Evolutionary conservation across 2,113 vertebrate genomes (phyloP), one percentile per base, ranked within the genome.

Genomic region (Empidonax traillii): DNA sequence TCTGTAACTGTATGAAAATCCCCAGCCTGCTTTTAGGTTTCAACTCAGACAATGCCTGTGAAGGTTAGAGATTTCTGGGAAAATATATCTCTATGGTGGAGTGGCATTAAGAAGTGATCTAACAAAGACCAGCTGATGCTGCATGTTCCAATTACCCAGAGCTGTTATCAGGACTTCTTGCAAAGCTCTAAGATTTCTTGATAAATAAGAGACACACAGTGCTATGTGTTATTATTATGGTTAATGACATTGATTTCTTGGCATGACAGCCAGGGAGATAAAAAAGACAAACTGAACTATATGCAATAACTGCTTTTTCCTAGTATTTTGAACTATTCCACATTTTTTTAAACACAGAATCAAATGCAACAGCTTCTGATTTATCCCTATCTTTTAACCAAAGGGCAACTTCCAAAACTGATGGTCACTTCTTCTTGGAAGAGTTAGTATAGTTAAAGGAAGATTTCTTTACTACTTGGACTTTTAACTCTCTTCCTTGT

Each of bases 141-240:
- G 79, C 72, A 47, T 94, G 78, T 96, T 96, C 94, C 84, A 95
- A 71, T 97, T 95, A 97, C 58, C 35, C 59, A 66, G n/a, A 85
- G 67, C 82, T 78, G 82, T 94, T 96, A 96, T 71, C 79, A 65
- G 52, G 63, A 78, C 17, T 76, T 91, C 74, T 82, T 91, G 84
- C 39, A 68, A 85, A 76, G 81, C 75, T 87, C 58, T 69, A 72
- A 92, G 90, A 92, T 95, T 93, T 90, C 79, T 49, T 88, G 92
- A 96, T 94, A 97, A 96, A 90, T 85, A 95, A 69, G 67, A 72
- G 39, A 90, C 44, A 90, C 35, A 76, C 19, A 44, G 58, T 58
- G 30, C 21, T 87, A 27, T 93, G 47, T 79, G 43, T 78, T 94
- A 95, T 92, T 96, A 49, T 59, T 94, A 71, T 66, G 18, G 49